A percentile compares a stretch with the other conserved stretches of the same genome.
phyloP scores from a whole-genome alignment of 2,113 vertebrate species.

The Eudyptes chrysolophus region DNA sequence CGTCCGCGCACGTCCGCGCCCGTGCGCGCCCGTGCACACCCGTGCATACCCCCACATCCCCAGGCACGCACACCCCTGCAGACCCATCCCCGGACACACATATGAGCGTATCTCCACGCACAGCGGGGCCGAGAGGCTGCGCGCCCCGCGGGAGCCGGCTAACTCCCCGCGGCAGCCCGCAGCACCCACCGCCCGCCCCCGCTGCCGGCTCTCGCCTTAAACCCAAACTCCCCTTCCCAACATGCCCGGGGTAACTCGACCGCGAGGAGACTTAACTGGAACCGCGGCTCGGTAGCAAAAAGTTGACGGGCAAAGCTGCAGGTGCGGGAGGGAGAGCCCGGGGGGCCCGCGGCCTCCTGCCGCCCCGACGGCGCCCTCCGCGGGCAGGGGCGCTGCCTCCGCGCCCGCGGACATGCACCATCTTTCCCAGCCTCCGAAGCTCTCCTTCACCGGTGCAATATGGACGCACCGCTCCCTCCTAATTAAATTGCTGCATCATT shows the following conservation, averaged over 20 bases:
- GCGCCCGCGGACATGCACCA: not conserved
- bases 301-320: not conserved
- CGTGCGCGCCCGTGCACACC: too few relatives aligned
- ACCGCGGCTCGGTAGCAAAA: not conserved
- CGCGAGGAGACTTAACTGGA: slow-evolving; percentile 19
- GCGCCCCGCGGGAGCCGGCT: not conserved
- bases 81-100: not conserved
- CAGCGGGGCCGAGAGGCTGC: not conserved
- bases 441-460: not conserved
- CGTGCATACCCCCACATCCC: not conserved
- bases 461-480: slow-evolving; percentile 8
- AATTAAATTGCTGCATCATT: slow-evolving; percentile 52
- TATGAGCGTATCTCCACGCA: not conserved
- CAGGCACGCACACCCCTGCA: not conserved
- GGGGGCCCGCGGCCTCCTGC: not conserved
- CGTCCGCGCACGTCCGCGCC: too few relatives aligned
- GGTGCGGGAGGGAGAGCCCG: not conserved
- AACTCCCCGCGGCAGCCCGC: not conserved
- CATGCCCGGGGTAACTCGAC: not conserved
- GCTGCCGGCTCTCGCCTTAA: not conserved
- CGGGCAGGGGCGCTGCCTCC: slow-evolving; percentile 8
- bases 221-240: not conserved
- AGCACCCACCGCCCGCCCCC: not conserved
- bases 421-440: not conserved
- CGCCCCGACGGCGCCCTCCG: not conserved